Percentiles rank a stretch among this genome's conserved stretches.
Evolutionary conservation across 2,888 invertebrate genomes (phyloP).

Genomic region (Trileptium ribeirensis): DNA sequence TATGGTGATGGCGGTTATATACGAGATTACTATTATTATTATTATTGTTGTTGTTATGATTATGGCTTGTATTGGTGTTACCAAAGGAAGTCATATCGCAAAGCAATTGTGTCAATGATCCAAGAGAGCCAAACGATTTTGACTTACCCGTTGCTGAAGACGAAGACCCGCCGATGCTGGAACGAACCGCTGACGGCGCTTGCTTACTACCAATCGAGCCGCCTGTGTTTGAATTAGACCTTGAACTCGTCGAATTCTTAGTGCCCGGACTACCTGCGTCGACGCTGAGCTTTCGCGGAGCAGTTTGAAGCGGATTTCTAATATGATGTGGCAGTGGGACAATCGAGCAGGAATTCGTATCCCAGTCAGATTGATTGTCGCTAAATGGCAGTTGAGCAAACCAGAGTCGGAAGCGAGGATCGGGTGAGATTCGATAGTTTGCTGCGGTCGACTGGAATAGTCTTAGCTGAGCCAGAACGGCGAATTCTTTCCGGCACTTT

Average conservation of each 20-base stretch:
- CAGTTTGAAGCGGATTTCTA: background rate
- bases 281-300: background rate
- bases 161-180: background rate
- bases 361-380: conserved; percentile 78
- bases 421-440: conserved; percentile 78
- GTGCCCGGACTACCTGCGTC: background rate
- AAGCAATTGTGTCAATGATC: background rate
- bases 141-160: background rate
- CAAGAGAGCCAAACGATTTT: background rate
- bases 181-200: background rate
- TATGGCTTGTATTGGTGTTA: background rate
- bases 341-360: conserved; percentile 48
- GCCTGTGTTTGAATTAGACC: background rate
- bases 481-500: conserved; percentile 94
- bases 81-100: background rate
- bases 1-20: no score
- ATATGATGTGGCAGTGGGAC: background rate
- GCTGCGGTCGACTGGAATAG: conserved; percentile 91
- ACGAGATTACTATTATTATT: no score
- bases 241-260: background rate
- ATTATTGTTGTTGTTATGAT: no score
- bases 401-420: conserved; percentile 86
- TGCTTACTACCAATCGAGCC: background rate
- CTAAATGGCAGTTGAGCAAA: conserved; percentile 82
- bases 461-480: conserved; percentile 88